phyloP scores from a whole-genome alignment of 2,888 invertebrate species.

The Synanthedon formicaeformis region DNA sequence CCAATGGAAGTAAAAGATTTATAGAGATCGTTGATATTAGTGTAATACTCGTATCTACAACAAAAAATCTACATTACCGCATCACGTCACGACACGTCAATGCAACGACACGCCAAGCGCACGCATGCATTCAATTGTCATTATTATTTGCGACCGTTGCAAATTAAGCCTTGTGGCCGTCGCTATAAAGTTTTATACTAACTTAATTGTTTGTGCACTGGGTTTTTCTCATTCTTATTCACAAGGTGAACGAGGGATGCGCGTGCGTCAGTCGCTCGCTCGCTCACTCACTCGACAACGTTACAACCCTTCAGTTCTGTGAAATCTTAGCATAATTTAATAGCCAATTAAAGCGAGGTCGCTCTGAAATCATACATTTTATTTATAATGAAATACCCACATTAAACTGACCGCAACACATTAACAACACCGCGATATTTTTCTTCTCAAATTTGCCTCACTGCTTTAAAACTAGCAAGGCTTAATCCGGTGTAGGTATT shows the following conservation, averaged over 20 bases:
- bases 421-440: too few species aligned
- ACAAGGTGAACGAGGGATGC: conserved; percentile 40
- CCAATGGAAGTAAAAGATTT: too few species aligned
- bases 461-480: too few species aligned
- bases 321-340: conserved; percentile 16
- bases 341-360: neutral
- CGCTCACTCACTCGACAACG: conserved; percentile 8
- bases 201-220: neutral
- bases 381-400: too few species aligned
- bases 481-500: too few species aligned
- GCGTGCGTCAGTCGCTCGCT: conserved; percentile 29
- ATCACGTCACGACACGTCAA: neutral
- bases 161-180: neutral
- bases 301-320: conserved; percentile 30
- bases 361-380: neutral
- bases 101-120: neutral
- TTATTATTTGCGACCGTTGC: neutral
- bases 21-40: too few species aligned
- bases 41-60: too few species aligned
- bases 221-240: conserved; percentile 2
- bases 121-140: neutral
- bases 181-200: neutral
- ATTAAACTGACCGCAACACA: too few species aligned
- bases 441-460: too few species aligned
- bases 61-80: too few species aligned